Evolutionary conservation across 2,113 vertebrate genomes (phyloP).

Genomic region (Plecturocebus donacophilus): DNA sequence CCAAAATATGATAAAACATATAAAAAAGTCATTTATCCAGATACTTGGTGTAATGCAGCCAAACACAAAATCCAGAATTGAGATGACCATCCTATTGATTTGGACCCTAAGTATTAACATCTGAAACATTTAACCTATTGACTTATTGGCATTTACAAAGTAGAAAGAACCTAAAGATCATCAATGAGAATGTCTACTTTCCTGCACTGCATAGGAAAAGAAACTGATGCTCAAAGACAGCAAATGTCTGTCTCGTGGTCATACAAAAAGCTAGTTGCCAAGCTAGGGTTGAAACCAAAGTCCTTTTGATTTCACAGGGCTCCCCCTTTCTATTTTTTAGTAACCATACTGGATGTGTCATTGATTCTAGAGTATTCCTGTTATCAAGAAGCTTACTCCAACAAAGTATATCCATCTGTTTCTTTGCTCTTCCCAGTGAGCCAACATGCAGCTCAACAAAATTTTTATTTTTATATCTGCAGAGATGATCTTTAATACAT

Average conservation of each 20-base stretch:
- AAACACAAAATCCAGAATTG: not conserved
- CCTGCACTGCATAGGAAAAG: not conserved
- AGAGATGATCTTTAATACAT: not conserved
- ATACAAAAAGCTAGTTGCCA: not conserved
- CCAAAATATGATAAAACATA: not conserved
- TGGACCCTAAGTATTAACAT: not conserved
- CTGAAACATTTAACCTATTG: not conserved
- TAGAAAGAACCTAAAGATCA: constrained; percentile 1
- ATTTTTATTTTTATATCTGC: not conserved
- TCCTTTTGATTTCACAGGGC: not conserved
- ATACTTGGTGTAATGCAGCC: not conserved
- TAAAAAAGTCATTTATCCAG: not conserved
- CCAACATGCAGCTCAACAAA: not conserved
- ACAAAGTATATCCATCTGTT: not conserved
- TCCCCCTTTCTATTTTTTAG: not conserved
- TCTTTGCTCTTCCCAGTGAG: not conserved
- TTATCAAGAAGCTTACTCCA: not conserved
- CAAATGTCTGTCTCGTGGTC: not conserved
- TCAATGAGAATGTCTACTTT: not conserved
- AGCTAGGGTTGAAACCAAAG: not conserved
- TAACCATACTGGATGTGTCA: not conserved
- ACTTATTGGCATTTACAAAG: not conserved
- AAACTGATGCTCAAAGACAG: not conserved
- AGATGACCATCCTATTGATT: not conserved
- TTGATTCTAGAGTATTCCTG: not conserved